Base-by-base conservation (phyloP, 2,888 invertebrate species). In the Melanostoma scalare region DNA sequence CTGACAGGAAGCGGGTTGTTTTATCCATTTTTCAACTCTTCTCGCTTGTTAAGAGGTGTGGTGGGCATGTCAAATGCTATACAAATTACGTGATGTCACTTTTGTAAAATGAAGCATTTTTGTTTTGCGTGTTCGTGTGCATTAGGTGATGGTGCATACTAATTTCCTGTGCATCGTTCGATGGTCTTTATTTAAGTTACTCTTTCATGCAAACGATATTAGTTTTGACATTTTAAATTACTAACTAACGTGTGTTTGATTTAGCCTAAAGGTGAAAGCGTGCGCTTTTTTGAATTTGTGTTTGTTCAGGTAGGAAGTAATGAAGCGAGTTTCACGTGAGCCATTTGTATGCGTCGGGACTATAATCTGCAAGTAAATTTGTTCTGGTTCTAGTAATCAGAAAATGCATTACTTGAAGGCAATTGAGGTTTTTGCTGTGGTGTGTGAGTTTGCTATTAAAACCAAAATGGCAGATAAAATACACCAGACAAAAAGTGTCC, bases 31-130 rank as follows among this genome's bases (percentile, higher is more conserved):
- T 8, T 40, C 31, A 38, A 56, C 3, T 30, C 3, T 6, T 55
- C 55, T 4, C 30, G 20, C 4, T 35, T 52, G 53, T 42, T 20
- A 1, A 55, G 4, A 36, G 77, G 81, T 48, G 81, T 76, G 74
- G 44, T n/a, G 9, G 60, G 20, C 40, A 74, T 65, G 69, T 74
- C 44, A 53, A 75, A 71, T 40, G 63, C 75, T 10, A 52, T 40
- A 72, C 72, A 60, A 53, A 56, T 52, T 69, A 82, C 78, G 69
- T 69, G 73, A 77, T 82, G 82, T 77, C 73, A 73, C 60, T 69
- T 65, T 69, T 69, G 46, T 40, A 58, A 20, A 65, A 53, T 65
- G 53, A 60, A 42, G 44, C 50, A 63, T 48, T 63, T 63, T 63
- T 31, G 50, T 63, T 53, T 61, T 48, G 48, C 56, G 35, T 58